phyloP scores from a whole-genome alignment of 92 coral and sea anemone genomes.

The Pocillopora meandrina region DNA sequence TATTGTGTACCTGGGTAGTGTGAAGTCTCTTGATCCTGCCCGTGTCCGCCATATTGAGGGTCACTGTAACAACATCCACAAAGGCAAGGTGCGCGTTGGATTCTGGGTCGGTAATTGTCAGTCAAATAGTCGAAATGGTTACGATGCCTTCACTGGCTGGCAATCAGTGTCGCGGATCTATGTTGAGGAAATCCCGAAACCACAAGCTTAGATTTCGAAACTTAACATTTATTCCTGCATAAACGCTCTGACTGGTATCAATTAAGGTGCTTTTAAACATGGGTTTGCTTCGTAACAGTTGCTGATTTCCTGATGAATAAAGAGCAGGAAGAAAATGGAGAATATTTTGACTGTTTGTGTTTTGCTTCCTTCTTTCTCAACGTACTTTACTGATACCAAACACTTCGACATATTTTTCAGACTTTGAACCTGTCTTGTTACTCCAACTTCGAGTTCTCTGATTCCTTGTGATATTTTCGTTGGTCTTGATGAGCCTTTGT shows the following conservation, averaged over 20 bases:
- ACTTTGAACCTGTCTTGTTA: too few species aligned
- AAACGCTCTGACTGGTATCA: neutral
- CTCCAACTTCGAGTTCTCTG: too few species aligned
- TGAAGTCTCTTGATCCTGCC: neutral
- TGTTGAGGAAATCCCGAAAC: slow-evolving; percentile 5
- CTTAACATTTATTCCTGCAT: neutral
- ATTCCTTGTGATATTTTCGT: accelerated
- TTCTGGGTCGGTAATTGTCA: slow-evolving; percentile 1
- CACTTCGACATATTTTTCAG: too few species aligned
- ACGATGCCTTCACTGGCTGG: neutral
- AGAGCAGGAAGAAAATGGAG: too few species aligned
- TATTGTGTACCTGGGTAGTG: slow-evolving; percentile 19
- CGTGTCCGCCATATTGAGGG: slow-evolving; percentile 3
- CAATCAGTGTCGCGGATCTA: slow-evolving; percentile 9
- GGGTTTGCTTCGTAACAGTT: neutral
- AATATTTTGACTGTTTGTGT: too few species aligned
- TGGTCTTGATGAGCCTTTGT: too few species aligned
- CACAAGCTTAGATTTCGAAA: neutral
- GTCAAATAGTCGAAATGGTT: accelerated
- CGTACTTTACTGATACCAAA: too few species aligned
- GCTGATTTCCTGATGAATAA: neutral
- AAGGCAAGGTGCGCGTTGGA: slow-evolving; percentile 2
- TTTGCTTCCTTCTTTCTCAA: too few species aligned
- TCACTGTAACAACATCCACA: neutral
- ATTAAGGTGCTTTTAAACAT: neutral